Base-by-base conservation (phyloP, 2,888 invertebrate species). In the Julus scanicus region DNA sequence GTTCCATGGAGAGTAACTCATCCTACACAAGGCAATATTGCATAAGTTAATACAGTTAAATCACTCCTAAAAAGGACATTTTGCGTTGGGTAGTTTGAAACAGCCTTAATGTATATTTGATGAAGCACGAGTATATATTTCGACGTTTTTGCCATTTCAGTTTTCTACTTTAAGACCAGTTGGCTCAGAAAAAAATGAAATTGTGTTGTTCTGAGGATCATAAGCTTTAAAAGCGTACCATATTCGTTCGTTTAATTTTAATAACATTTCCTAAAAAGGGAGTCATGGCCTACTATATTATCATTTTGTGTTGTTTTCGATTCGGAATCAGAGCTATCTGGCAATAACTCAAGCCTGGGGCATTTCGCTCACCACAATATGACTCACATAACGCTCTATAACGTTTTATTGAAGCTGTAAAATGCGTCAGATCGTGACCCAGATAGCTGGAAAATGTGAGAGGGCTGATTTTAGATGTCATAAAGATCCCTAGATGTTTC, bases 391-490 rank as follows among this genome's bases (percentile, higher is more conserved):
- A 71, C 71, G 71, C 71, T 71, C 29, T 29, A 71, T 71, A 71
- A 71, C 29, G 63, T 71, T 71, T 71, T 71, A 71, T 71, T 71
- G 71, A 29, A 71, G 71, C 71, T 71, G 29, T 71, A 29, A 71
- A 71, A 71, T 71, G 71, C 71, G 29, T 71, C 71, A 71, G 71
- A 71, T 71, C 71, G 71, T 71, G 71, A 71, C 71, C 71, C 71
- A 71, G 29, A 71, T 71, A 71, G 71, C 71, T 71, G 71, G 29
- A 71, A 29, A 71, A 71, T 71, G 71, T 29, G 29, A 71, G 71
- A 71, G 29, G 71, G 29, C 71, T 71, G 71, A 71, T 71, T 71
- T 63, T 20, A n/a, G n/a, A 63, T 63, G 63, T 63, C 63, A 63
- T 63, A 63, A 63, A 63, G 63, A 63, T 63, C 63, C 71, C 29